Base-by-base conservation (phyloP, 2,888 invertebrate species). In the Drosophila neonasuta region DNA sequence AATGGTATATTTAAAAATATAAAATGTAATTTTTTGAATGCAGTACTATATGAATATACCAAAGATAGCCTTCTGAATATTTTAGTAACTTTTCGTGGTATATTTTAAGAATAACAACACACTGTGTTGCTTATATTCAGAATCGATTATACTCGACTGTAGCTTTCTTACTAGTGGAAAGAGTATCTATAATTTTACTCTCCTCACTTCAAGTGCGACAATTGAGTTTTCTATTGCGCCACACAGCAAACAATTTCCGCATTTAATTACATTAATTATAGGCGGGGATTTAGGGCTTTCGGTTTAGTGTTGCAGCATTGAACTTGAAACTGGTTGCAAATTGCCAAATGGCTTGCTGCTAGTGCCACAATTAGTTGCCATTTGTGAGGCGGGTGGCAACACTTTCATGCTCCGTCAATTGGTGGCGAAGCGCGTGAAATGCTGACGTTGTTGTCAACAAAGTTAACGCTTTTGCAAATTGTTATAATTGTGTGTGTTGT, bases 371-470 rank as follows among this genome's bases (percentile, higher is more conserved):
- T 62, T 80, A 60, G 45, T 52, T 65, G 59, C 34, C 66, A 55
- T 42, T 64, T 78, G 49, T 32, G 39, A 32, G 51, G 10, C 2
- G 30, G 15, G 1, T 15, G 32, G 13, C 82, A 85, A 80, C 86
- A 86, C 75, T 83, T 87, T 87, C 88, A 83, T 77, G 83, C 74
- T 77, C 77, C 68, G 86, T 10, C 82, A 76, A 70, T 67, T 68
- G 51, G 39, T 54, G 57, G 61, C 56, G 63, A 64, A 5, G 42
- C 60, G 34, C 61, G 59, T 51, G 57, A 50, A 68, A 29, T 59
- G 61, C 39, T 44, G 46, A n/a, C 29, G 49, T 41, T 58, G 55
- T 68, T 77, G 74, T 64, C 74, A 68, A 77, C 64, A 17, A 39
- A 41, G 45, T 63, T 67, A 81, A 81, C 73, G 66, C 77, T 59